Evolutionary conservation across 2,113 vertebrate species (phyloP), one percentile per base, ranked within the genome.

Genomic region (Colossoma macropomum): DNA sequence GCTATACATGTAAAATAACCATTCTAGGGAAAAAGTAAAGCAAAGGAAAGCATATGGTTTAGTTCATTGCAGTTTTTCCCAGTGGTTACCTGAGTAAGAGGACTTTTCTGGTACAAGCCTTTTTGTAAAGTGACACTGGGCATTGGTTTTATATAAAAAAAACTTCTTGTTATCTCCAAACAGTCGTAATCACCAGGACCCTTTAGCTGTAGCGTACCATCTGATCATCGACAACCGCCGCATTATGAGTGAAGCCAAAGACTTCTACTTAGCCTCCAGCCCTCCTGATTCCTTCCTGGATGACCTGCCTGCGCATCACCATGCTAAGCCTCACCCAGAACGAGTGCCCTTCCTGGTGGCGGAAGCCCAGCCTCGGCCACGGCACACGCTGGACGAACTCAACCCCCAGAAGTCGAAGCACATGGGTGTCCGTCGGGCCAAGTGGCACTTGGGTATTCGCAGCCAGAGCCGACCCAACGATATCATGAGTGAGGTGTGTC

Each of bases 201-300:
- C 97, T 0, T 85, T 99, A 87, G 97, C 93, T 0, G 98, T 99
- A 15, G 98, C 98, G 82, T 99, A 99, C 90, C 98, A 99, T 85
- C 96, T 99, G 78, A 99, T 99, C 87, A 99, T 99, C 87, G 98
- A 99, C 94, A 99, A 99, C 77, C 96, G 98, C 13, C 96, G 98
- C 90, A 99, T 99, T 93, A 99, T 99, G 98, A 98, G 94, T 0
- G 97, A 99, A 90, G 98, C 98, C 83, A 98, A 99, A 93, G 98
- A 99, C 87, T 99, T 99, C 89, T 99, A 99, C 89, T 88, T 99
- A 93, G 98, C 98, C 0, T 97, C 97, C 56, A 99, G 97, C 87
- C 97, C 98, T 0, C 97, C 97, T 0, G 97, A 99, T 94, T 96
- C 96, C 45, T 99, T 98, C 84, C 95, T 99, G 10, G 98, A 99